These are phyloP conservation scores for Ceratina australensis DNA, from an alignment of 1,140 invertebrate species.

Conservation along the genomic window DNA sequence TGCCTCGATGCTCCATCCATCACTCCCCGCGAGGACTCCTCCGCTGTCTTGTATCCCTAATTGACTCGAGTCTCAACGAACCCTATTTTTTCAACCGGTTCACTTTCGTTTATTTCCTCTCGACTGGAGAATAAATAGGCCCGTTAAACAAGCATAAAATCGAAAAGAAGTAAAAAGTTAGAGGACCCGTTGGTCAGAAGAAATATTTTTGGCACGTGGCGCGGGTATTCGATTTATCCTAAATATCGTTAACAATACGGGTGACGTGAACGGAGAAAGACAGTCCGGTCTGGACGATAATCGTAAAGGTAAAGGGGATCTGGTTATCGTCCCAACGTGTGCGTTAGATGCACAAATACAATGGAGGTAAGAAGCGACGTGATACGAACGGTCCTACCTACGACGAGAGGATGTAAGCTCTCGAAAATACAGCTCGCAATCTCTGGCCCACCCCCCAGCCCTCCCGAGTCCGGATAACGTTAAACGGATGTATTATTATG, in stretches of 20 bases:
- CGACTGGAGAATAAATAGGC: too few relatives aligned
- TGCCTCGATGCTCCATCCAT: slow-evolving; percentile 59
- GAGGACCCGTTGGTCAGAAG: too few relatives aligned
- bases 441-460: neutral
- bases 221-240: slow-evolving; percentile 45
- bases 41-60: too few relatives aligned
- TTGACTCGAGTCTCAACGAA: too few relatives aligned
- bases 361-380: slow-evolving; percentile 15
- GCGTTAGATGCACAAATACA: slow-evolving; percentile 20
- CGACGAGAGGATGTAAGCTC: slow-evolving; percentile 25
- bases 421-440: slow-evolving; percentile 42
- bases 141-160: too few relatives aligned
- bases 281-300: slow-evolving; percentile 47
- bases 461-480: slow-evolving; percentile 31
- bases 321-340: slow-evolving; percentile 46
- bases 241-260: slow-evolving; percentile 58
- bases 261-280: slow-evolving; percentile 17
- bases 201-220: neutral
- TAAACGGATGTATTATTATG: slow-evolving; percentile 66
- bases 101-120: too few relatives aligned
- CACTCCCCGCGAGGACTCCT: slow-evolving; percentile 1
- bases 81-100: too few relatives aligned
- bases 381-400: neutral
- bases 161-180: too few relatives aligned
- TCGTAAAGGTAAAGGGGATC: slow-evolving; percentile 61